Base-by-base conservation (phyloP, 2,888 invertebrate species). In the Xestoiulus laeticollis region DNA sequence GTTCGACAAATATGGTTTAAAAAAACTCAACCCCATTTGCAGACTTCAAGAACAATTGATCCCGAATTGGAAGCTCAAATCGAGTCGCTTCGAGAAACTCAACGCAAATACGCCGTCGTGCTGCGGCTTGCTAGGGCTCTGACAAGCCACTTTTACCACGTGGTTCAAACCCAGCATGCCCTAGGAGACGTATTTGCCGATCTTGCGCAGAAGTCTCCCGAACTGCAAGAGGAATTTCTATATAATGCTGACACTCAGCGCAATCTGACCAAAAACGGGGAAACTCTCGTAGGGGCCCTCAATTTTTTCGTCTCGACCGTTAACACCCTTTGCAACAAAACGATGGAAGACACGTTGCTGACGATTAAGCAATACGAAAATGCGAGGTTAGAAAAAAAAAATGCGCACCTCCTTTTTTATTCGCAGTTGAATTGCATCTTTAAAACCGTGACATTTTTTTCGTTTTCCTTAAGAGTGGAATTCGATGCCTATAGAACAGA, bases 401-500 rank as follows among this genome's bases (percentile, higher is more conserved):
- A n/a, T n/a, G n/a, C 33, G 4, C 3, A 5, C 19, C 22, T 32
- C 83, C 14, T 0, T 3, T 19, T 5, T 83, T 83, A 26, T 83
- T 22, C 26, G 5, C 6, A 6, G 30, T 82, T 38, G 33, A 38
- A 38, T 38, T 5, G 33, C 33, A 38, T 38, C 6, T 6, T 38
- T 38, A 38, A 6, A 22, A 44, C n/a, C n/a, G 22, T n/a, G 12
- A 30, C 82, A 4, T 85, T 87, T n/a, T 10, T 85, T 87, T 87
- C 84, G 22, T 85, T 85, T 38, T 16, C 22, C 12, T 38, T 78
- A n/a, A 96, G 98, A 92, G 95, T 99, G 92, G 99, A 99, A 92
- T 99, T 97, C 92, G 99, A 99, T 94, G 99, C 99, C 85, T 98
- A 99, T 93, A 95, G 99, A 91, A 96, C 96, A 91, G 99, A 99